phyloP scores from a whole-genome alignment of 2,113 vertebrate genomes.

The Trachemys scripta region DNA sequence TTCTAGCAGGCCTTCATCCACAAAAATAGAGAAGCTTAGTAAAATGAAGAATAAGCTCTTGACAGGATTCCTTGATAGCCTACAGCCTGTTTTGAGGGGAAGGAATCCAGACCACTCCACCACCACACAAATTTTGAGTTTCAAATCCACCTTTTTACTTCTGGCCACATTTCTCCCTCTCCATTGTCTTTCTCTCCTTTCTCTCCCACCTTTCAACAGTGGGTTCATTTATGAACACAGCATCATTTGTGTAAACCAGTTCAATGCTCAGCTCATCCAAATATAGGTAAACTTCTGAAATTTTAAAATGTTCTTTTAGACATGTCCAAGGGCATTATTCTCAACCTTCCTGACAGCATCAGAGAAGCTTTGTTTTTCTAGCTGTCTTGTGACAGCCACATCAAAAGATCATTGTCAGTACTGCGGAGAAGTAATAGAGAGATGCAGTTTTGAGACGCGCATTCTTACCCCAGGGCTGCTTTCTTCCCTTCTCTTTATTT shows the following conservation, averaged over 20 bases:
- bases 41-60: background rate
- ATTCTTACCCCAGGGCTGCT: constrained; percentile 19
- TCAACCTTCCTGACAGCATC: constrained; percentile 2
- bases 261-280: background rate
- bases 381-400: background rate
- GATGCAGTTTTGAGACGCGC: background rate
- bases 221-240: fast-evolving
- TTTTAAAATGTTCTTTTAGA: background rate
- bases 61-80: background rate
- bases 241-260: background rate
- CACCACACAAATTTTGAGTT: background rate
- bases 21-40: background rate
- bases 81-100: background rate
- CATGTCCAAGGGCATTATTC: constrained; percentile 20
- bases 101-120: background rate
- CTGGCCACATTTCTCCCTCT: background rate
- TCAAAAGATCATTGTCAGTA: constrained; percentile 15
- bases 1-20: background rate
- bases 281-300: background rate
- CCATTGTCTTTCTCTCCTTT: background rate
- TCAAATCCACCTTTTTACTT: background rate
- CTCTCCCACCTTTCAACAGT: background rate
- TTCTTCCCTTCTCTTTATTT: constrained; percentile 30
- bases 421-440: background rate
- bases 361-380: constrained; percentile 18